Percentiles rank a stretch among this genome's conserved stretches.
Conservation (phyloP, 2,113 vertebrate species). For the Ploceus nigricollis region DNA sequence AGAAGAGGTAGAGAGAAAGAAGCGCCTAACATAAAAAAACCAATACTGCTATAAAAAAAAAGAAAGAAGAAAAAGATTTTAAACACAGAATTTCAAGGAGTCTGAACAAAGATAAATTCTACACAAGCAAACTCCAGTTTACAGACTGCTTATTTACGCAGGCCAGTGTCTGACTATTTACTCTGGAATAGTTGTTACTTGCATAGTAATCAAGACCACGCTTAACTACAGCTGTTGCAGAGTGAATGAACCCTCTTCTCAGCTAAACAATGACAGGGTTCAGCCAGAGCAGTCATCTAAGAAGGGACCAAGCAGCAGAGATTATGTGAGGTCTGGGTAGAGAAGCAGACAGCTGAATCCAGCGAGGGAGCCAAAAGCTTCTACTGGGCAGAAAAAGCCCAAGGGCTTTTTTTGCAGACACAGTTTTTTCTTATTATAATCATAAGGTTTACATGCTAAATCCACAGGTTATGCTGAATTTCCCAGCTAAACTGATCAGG, state of each 20-base stretch:
- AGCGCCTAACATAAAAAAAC: background rate
- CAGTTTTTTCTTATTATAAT: background rate
- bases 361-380: background rate
- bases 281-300: background rate
- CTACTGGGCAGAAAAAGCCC: background rate
- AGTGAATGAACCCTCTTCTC: slow-evolving; percentile 48
- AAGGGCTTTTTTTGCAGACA: background rate
- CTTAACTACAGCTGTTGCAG: slow-evolving; percentile 44
- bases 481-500: background rate
- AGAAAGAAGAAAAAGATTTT: background rate
- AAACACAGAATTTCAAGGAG: background rate
- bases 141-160: slow-evolving; percentile 21
- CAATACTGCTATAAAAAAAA: background rate
- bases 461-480: background rate
- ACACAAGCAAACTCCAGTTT: background rate
- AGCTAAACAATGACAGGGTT: background rate
- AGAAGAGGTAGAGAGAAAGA: background rate
- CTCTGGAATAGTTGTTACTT: slow-evolving; percentile 51
- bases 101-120: background rate
- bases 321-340: background rate
- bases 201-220: slow-evolving; percentile 49
- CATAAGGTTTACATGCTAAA: background rate
- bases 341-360: background rate
- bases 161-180: slow-evolving; percentile 13
- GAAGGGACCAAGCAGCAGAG: background rate